Evolutionary conservation across 2,113 vertebrate species (phyloP), one percentile per base, ranked within the genome.

Genomic region (Empidonax traillii): DNA sequence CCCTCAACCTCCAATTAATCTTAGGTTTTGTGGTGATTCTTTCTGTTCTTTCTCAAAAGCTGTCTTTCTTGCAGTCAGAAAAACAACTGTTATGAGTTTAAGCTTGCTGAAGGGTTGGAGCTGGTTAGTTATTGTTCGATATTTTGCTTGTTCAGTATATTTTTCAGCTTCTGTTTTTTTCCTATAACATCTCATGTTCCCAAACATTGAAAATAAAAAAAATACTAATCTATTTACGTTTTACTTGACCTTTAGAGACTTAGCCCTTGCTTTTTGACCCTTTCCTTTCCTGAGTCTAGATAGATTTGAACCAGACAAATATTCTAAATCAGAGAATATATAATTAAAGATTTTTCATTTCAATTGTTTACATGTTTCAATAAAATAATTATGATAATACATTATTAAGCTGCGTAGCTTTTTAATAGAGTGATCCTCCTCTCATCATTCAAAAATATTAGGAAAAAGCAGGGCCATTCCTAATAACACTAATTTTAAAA

Each of bases 81-180:
- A 77, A 72, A 10, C 28, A 73, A 33, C 20, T 81, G 44, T n/a
- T 87, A 28, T 44, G 65, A 90, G 14, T 27, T 73, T 22, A 73
- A n/a, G 21, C 6, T 63, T 5, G 1, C 43, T 85, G 0, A 1
- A 12, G 1, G 18, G 4, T 12, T 35, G 20, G 3, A 22, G 22
- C 10, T 37, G 3, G 4, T 72, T 67, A 41, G 8, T 47, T 58
- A 25, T 55, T 46, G 39, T n/a, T 65, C 55, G 33, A 13, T 24
- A 14, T 27, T 72, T 76, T 67, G 5, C 7, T 51, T 51, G 25
- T 16, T 80, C 2, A 1, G 23, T 43, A 24, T 47, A 43, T 63
- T 76, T 76, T 58, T 80, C n/a, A 53, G 22, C 20, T 77, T 78
- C 22, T 56, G 10, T 14, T 83, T 82, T 63, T 68, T 68, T 35